These are phyloP conservation scores for Pocillopora grandis DNA, from an alignment of 92 coral and sea anemone species.

Conservation along the genomic window DNA sequence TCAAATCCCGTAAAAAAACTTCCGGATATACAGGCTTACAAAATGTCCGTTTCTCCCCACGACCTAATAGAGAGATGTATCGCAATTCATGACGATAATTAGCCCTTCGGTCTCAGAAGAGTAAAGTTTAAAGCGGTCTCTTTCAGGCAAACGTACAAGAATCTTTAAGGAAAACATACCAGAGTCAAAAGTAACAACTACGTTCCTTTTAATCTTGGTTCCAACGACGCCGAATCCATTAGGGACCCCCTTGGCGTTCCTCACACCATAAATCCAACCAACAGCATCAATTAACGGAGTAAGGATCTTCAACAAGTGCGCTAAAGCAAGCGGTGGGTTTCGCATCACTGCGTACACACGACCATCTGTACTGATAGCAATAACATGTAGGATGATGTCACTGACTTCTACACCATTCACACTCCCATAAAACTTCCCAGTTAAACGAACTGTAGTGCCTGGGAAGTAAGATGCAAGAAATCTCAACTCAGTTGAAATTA, in stretches of 20 bases:
- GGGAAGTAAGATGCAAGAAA: not conserved
- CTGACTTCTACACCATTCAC: conserved; percentile 53
- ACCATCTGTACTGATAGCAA: conserved; percentile 72
- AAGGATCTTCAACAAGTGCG: conserved; percentile 53
- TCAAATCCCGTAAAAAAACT: no score
- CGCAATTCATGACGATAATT: no score
- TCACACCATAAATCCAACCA: conserved; percentile 78
- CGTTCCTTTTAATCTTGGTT: conserved; percentile 67
- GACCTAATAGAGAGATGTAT: no score
- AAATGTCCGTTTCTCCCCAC: no score
- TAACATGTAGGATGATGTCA: conserved; percentile 51
- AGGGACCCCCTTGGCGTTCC: conserved; percentile 31
- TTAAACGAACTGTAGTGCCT: conserved; percentile 75
- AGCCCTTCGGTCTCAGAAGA: no score
- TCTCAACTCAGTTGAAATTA: not conserved
- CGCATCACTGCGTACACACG: conserved; percentile 72
- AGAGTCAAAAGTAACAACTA: conserved; percentile 72
- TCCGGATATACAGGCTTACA: no score
- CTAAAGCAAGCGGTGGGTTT: conserved; percentile 65
- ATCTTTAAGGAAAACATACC: conserved; percentile 38
- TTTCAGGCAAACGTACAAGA: conserved; percentile 50
- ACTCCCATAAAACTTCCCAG: conserved; percentile 70
- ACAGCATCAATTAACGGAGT: conserved; percentile 70
- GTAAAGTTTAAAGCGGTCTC: not conserved
- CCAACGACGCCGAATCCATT: conserved; percentile 81